Evolutionary conservation across 2,888 invertebrate species (phyloP).

Genomic region (Pheosia tremula): DNA sequence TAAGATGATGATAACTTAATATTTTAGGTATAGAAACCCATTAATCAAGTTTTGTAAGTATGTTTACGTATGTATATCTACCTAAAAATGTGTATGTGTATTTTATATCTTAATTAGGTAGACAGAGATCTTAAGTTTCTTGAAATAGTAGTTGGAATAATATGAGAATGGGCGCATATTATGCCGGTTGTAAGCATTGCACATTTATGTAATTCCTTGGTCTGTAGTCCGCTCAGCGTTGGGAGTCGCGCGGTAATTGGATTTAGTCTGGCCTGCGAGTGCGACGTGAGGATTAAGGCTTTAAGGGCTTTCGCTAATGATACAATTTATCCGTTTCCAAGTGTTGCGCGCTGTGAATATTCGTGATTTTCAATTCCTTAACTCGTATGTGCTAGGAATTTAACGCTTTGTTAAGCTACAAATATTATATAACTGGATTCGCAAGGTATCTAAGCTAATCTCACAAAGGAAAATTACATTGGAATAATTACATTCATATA

Average conservation of each 20-base stretch:
- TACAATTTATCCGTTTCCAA: conserved; percentile 47
- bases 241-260: conserved; percentile 66
- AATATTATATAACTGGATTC: no score
- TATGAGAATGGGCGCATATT: neutral
- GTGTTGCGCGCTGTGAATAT: conserved; percentile 40
- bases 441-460: no score
- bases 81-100: no score
- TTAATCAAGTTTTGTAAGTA: no score
- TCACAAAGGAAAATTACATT: no score
- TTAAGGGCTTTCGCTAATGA: conserved; percentile 64
- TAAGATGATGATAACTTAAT: no score
- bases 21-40: no score
- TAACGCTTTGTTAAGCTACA: neutral
- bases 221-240: conserved; percentile 29
- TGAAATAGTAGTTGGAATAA: neutral
- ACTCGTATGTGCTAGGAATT: conserved; percentile 1
- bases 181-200: conserved; percentile 24
- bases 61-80: no score
- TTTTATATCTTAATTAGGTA: neutral
- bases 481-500: no score
- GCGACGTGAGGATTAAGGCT: conserved; percentile 71
- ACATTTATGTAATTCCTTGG: conserved; percentile 42
- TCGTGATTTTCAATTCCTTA: conserved; percentile 33
- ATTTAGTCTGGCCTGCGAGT: conserved; percentile 76
- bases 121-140: no score